phyloP scores from a whole-genome alignment of 2,113 vertebrate genomes.

The Eonycteris spelaea region DNA sequence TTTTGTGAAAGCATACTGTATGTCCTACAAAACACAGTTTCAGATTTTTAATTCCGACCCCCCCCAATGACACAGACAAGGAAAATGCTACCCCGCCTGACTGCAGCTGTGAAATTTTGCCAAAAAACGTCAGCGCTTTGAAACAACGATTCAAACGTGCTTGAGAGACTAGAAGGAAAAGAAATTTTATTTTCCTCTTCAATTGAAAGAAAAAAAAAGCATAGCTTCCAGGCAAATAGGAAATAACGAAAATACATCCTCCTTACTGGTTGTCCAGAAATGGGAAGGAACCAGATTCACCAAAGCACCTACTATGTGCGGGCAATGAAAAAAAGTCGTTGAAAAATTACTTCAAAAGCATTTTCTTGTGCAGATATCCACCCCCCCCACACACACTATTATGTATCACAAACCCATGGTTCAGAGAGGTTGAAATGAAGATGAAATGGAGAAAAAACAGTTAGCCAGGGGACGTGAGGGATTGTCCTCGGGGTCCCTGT shows the following conservation, averaged over 20 bases:
- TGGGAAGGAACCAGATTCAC: background rate
- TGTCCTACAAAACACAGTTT: background rate
- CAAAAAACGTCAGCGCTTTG: background rate
- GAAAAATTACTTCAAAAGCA: background rate
- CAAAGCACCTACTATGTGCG: background rate
- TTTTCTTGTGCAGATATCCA: background rate
- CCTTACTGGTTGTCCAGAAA: background rate
- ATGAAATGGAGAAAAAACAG: background rate
- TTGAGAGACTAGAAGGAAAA: background rate
- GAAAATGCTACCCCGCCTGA: background rate
- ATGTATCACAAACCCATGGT: background rate
- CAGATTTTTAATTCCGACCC: fast-evolving
- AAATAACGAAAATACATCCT: background rate
- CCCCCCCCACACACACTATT: background rate
- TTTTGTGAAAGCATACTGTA: background rate
- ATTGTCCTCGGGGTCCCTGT: fast-evolving
- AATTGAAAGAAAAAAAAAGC: background rate
- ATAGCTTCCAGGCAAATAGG: background rate
- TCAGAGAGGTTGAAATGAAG: background rate
- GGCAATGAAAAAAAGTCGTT: background rate
- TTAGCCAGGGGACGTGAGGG: too few species aligned
- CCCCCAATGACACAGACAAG: background rate
- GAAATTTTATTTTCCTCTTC: background rate
- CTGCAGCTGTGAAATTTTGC: background rate
- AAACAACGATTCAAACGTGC: too few species aligned